These are phyloP conservation scores for Epinotia nisella DNA, from an alignment of 2,888 invertebrate genomes.

Conservation along the genomic window DNA sequence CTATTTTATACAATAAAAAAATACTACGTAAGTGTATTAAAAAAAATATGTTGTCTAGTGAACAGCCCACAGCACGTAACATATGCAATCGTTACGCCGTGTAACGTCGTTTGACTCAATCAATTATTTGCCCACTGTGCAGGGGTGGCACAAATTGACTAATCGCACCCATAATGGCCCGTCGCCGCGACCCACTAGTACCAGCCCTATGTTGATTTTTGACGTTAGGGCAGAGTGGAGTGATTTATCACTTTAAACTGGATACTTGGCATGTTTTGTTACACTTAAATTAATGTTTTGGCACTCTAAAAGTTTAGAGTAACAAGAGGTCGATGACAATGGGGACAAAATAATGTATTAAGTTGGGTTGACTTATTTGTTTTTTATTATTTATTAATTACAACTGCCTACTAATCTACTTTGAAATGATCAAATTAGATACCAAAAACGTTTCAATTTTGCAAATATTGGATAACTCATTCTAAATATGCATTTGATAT, in stretches of 20 bases:
- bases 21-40: no score
- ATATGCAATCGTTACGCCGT: conserved; percentile 78
- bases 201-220: conserved; percentile 71
- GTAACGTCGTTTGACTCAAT: conserved; percentile 78
- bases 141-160: conserved; percentile 74
- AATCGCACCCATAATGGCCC: conserved; percentile 73
- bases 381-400: neutral
- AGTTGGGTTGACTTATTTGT: neutral
- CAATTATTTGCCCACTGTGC: conserved; percentile 65
- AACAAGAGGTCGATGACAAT: conserved; percentile 21
- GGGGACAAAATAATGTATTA: conserved; percentile 9
- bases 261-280: conserved; percentile 61
- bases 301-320: conserved; percentile 25
- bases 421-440: neutral
- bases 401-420: no score
- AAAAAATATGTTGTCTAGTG: conserved; percentile 48
- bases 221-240: conserved; percentile 62
- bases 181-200: conserved; percentile 54
- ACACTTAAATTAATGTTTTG: conserved; percentile 45
- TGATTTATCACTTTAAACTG: conserved; percentile 68
- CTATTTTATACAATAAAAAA: neutral
- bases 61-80: conserved; percentile 61
- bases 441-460: no score
- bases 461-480: no score
- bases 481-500: no score